These are phyloP conservation scores for Threskiornis aethiopicus DNA, from an alignment of 2,797 vertebrate genomes.

Conservation along the genomic window DNA sequence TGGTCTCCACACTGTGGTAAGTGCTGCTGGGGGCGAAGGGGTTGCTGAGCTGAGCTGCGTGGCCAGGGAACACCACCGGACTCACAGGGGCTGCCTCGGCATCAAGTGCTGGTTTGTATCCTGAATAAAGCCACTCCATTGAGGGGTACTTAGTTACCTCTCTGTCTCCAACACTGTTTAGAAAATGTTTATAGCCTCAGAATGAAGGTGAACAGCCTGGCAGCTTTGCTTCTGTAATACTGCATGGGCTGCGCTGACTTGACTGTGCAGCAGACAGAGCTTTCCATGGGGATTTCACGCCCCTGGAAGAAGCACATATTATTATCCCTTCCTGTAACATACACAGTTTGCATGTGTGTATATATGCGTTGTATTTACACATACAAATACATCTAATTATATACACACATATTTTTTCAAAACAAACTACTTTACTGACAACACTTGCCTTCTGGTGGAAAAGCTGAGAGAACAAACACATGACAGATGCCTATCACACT, in stretches of 20 bases:
- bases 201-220: not conserved
- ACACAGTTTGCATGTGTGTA: not conserved
- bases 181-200: not conserved
- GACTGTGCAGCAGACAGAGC: not conserved
- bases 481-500: not conserved
- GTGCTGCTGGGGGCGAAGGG: not conserved
- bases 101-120: rapidly evolving
- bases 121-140: not conserved
- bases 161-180: not conserved
- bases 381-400: not conserved
- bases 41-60: rapidly evolving
- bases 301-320: not conserved
- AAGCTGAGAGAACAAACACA: constrained; percentile 44
- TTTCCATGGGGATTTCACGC: not conserved
- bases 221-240: not conserved
- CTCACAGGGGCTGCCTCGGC: not conserved
- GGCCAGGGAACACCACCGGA: rapidly evolving
- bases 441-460: constrained; percentile 35
- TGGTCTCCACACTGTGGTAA: not conserved
- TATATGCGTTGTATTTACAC: not conserved
- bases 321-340: not conserved
- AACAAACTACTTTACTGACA: constrained; percentile 37
- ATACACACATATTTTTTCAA: not conserved
- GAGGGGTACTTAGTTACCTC: not conserved
- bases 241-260: not conserved